Base-by-base conservation (phyloP, 2,113 vertebrate genomes). In the Entomyzon cyanotis region DNA sequence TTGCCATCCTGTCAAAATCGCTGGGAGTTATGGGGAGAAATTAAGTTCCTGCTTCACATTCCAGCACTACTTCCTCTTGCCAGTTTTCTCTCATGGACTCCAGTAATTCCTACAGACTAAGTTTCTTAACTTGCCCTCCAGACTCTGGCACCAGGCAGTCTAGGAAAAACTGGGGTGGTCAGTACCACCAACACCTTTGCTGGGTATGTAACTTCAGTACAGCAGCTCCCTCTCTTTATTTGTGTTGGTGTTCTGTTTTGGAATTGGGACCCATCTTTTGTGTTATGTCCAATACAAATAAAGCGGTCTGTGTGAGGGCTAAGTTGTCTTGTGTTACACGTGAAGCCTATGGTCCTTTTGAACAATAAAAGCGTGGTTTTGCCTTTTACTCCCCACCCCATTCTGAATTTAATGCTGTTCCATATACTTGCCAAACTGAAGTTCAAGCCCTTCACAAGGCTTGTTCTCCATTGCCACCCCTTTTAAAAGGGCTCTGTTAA, bases 41-140 rank as follows among this genome's bases (percentile, higher is more conserved):
- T 65, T 39, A 93, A 23, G 39, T 62, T 96, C 63, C 50, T 73
- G 63, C 63, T 88, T 90, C 50, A 35, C 75, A 63, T 84, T 90
- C 58, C 75, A 73, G n/a, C 50, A 52, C 46, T 92, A 11, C 44
- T 91, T 55, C 33, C 28, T 87, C 35, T 84, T 58, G 64, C 64
- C 67, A 73, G 68, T 7, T 90, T 91, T 95, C 60, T 75, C 53
- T 90, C 0, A 0, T 65, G 75, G 49, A 28, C 53, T 84, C 18
- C 42, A 30, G 24, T 56, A 79, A 39, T 78, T 91, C 60, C 46
- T 74, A 23, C 44, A 76, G 44, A 47, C 31, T 56, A 20, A 0
- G 8, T 68, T 90, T 62, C n/a, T 55, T 76, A 69, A 65, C 24
- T 87, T 82, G 39, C 25, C 49, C 47, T 59, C 30, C 58, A 58